Conservation (phyloP, 2,113 vertebrate genomes). For the Coracopsis vasa region DNA sequence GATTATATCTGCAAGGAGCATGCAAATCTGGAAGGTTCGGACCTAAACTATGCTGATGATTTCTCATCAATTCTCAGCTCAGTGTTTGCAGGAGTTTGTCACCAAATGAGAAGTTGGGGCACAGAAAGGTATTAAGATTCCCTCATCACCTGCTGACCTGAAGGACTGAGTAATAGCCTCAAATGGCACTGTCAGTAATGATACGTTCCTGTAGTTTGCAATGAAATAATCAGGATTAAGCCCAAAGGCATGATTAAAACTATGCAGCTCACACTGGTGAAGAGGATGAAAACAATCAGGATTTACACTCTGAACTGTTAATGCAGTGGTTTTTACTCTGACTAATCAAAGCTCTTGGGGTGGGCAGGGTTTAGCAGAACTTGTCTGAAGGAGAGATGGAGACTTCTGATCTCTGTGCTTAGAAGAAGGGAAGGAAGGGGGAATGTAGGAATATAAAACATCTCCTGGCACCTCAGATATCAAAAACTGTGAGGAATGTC, state of each 20-base stretch:
- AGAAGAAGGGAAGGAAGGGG: neutral
- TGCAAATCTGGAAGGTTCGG: neutral
- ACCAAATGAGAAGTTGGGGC: neutral
- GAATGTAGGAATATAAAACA: neutral
- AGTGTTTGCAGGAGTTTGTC: neutral
- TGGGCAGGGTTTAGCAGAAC: neutral
- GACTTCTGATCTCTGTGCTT: neutral
- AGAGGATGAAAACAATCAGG: constrained; percentile 9
- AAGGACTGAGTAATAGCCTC: neutral
- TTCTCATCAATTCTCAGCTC: neutral
- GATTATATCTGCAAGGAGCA: neutral
- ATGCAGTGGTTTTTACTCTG: neutral
- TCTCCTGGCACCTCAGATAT: neutral
- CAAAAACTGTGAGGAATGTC: neutral
- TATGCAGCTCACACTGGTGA: neutral
- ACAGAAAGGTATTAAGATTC: neutral
- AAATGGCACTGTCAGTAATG: constrained; percentile 17
- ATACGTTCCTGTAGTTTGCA: constrained; percentile 8
- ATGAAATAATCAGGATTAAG: constrained; percentile 22
- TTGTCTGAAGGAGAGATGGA: neutral
- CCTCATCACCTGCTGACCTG: neutral
- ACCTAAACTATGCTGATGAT: neutral
- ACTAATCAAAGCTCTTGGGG: neutral
- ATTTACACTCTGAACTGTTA: neutral
- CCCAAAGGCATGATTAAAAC: constrained; percentile 16